Percentiles rank a stretch among this genome's conserved stretches.
These are phyloP conservation scores for Ganaspis sp. DNA, from an alignment of 1,140 invertebrate genomes.

Conservation along the genomic window DNA sequence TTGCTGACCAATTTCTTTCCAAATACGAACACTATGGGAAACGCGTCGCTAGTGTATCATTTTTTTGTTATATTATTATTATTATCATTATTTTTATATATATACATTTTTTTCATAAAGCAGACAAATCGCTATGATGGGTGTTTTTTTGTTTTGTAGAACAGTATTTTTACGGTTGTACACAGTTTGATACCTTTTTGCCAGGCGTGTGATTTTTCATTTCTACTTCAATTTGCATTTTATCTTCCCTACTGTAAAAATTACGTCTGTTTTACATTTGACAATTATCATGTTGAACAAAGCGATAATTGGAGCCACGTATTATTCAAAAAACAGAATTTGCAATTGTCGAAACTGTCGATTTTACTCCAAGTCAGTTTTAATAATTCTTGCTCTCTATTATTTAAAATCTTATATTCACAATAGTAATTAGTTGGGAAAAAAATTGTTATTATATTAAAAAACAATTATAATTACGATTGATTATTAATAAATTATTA, in stretches of 20 bases:
- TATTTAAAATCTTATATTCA: no score
- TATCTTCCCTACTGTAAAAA: conserved; percentile 9
- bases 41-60: conserved; percentile 29
- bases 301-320: no score
- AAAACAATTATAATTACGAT: no score
- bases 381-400: no score
- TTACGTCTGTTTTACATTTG: no score
- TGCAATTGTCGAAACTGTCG: no score
- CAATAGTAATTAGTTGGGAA: no score
- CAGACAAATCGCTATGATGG: conserved; percentile 32
- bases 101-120: conserved; percentile 10
- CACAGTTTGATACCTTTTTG: conserved; percentile 30
- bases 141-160: conserved; percentile 35
- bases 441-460: no score
- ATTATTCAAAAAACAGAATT: no score
- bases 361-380: no score
- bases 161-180: conserved; percentile 32
- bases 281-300: no score
- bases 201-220: conserved; percentile 21
- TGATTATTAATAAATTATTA: no score
- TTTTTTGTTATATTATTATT: conserved; percentile 33
- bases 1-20: conserved; percentile 53
- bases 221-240: conserved; percentile 25
- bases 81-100: neutral
- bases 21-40: conserved; percentile 35